phyloP scores from a whole-genome alignment of 2,888 invertebrate genomes.

The Apamea crenata region DNA sequence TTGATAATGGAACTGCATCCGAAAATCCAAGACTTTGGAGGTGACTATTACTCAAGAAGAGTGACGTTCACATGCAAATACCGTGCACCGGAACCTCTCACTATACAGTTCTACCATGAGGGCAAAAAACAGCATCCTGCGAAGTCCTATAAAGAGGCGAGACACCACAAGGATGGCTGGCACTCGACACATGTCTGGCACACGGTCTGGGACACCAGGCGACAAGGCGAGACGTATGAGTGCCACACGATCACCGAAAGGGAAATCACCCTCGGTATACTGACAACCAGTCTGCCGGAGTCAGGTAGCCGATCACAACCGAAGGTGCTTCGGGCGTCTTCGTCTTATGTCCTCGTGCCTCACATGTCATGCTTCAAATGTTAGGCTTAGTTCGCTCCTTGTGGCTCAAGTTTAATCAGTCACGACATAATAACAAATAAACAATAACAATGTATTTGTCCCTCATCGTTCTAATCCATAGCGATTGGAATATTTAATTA shows the following conservation, averaged over 20 bases:
- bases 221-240: conserved; percentile 77
- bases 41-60: conserved; percentile 68
- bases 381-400: conserved; percentile 38
- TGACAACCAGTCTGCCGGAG: conserved; percentile 80
- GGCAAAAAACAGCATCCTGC: conserved; percentile 73
- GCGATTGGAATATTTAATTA: conserved; percentile 18
- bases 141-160: conserved; percentile 78
- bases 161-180: conserved; percentile 80
- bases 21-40: conserved; percentile 74
- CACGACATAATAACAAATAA: conserved; percentile 52
- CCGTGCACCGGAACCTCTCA: conserved; percentile 83
- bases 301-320: conserved; percentile 65
- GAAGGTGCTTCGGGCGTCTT: conserved; percentile 60
- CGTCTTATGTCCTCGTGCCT: conserved; percentile 47
- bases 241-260: conserved; percentile 82
- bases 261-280: conserved; percentile 82
- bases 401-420: conserved; percentile 53
- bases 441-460: conserved; percentile 52
- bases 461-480: conserved; percentile 33
- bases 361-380: conserved; percentile 59
- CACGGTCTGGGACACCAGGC: conserved; percentile 79
- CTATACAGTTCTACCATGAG: conserved; percentile 82
- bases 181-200: conserved; percentile 79
- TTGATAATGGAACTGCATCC: conserved; percentile 87
- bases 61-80: conserved; percentile 85